Conservation (phyloP, 1,140 invertebrate species). For the Heterodera carotae region DNA sequence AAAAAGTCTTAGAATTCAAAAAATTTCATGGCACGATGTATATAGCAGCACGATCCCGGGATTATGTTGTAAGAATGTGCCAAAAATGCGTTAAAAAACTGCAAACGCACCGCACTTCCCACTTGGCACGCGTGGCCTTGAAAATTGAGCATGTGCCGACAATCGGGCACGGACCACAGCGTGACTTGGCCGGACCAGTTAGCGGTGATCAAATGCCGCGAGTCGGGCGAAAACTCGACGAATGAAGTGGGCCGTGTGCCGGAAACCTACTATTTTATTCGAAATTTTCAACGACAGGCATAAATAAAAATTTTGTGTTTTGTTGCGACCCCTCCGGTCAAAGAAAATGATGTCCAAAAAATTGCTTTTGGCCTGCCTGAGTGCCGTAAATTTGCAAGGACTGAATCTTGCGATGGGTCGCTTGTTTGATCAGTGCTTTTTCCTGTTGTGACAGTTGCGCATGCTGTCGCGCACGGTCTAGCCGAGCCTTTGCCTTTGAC, state of each 20-base stretch:
- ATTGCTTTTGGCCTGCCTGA: no score
- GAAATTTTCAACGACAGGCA: neutral
- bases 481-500: constrained; percentile 50
- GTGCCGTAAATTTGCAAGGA: constrained; percentile 58
- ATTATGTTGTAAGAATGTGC: no score
- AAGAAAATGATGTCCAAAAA: no score
- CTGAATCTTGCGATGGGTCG: constrained; percentile 60
- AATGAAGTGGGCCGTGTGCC: constrained; percentile 55
- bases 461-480: constrained; percentile 53
- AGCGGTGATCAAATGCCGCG: constrained; percentile 61
- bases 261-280: constrained; percentile 41
- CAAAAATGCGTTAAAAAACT: neutral
- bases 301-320: neutral
- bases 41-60: no score
- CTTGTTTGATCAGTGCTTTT: constrained; percentile 60
- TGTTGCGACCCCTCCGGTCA: no score
- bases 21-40: no score
- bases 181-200: constrained; percentile 61
- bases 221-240: constrained; percentile 62
- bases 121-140: constrained; percentile 48
- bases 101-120: constrained; percentile 39
- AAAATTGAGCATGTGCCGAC: constrained; percentile 45
- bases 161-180: constrained; percentile 57
- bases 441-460: constrained; percentile 48
- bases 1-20: constrained; percentile 1